A percentile compares a stretch with the other conserved stretches of the same genome.
Evolutionary conservation across 2,888 invertebrate species (phyloP).

Genomic region (Eurytoma californica): DNA sequence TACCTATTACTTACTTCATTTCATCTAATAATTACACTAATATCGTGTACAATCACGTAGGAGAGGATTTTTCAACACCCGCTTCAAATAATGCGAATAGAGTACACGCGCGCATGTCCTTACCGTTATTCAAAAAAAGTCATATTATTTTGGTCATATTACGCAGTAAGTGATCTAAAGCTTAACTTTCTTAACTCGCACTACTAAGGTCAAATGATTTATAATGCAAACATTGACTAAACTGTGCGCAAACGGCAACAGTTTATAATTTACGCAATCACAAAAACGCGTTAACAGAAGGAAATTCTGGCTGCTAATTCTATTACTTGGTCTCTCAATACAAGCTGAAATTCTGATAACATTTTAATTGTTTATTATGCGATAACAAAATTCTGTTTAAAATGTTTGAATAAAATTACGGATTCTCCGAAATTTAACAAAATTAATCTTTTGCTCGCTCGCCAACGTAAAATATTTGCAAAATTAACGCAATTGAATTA

Average conservation of each 20-base stretch:
- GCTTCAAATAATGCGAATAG: slow-evolving; percentile 24
- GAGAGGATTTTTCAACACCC: slow-evolving; percentile 22
- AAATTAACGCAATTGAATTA: slow-evolving; percentile 43
- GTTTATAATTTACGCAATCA: too few relatives aligned
- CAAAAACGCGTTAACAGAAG: too few relatives aligned
- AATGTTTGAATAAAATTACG: too few relatives aligned
- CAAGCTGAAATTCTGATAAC: too few relatives aligned
- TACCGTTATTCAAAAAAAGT: slow-evolving; percentile 12
- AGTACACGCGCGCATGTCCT: neutral
- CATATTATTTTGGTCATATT: slow-evolving; percentile 34
- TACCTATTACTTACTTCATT: slow-evolving; percentile 48
- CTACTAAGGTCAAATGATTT: slow-evolving; percentile 11
- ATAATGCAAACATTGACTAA: neutral
- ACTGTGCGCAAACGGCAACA: neutral
- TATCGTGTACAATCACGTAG: slow-evolving; percentile 43
- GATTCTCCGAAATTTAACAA: neutral
- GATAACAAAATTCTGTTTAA: too few relatives aligned
- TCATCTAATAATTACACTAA: slow-evolving; percentile 51
- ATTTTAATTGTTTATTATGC: too few relatives aligned
- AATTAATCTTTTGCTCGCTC: slow-evolving; percentile 16
- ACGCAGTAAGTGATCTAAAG: slow-evolving; percentile 47
- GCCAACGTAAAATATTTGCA: neutral
- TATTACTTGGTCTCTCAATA: neutral
- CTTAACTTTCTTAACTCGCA: slow-evolving; percentile 34
- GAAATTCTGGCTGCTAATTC: neutral